Evolutionary conservation across 2,113 vertebrate species (phyloP).

Genomic region (Taurulus bubalis): DNA sequence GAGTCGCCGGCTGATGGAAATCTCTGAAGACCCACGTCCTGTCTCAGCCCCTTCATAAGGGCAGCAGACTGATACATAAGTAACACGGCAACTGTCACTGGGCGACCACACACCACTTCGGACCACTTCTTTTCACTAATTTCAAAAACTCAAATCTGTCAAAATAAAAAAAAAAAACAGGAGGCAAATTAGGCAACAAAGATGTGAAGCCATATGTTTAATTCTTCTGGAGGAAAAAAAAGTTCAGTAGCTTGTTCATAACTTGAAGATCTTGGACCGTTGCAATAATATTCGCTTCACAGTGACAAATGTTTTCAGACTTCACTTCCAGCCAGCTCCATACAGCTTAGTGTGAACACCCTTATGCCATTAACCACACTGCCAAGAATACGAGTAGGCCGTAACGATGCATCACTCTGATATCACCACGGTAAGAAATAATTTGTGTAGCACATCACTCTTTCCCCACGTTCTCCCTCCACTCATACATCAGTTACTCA

Average conservation of each 20-base stretch:
- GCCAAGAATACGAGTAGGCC: slow-evolving; percentile 53
- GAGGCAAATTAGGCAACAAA: slow-evolving; percentile 35
- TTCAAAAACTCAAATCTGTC: slow-evolving; percentile 56
- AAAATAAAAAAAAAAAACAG: slow-evolving; percentile 29
- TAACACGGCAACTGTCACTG: slow-evolving; percentile 80
- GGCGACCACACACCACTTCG: slow-evolving; percentile 75
- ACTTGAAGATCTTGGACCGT: not conserved
- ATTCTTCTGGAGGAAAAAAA: not conserved
- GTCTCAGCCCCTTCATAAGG: slow-evolving; percentile 72
- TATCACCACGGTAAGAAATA: slow-evolving; percentile 68
- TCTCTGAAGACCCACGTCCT: slow-evolving; percentile 71
- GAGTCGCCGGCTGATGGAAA: slow-evolving; percentile 81
- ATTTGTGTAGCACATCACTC: slow-evolving; percentile 14
- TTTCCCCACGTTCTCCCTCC: not conserved
- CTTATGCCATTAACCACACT: slow-evolving; percentile 43
- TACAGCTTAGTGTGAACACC: slow-evolving; percentile 9
- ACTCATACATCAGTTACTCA: slow-evolving; percentile 13
- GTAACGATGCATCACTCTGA: slow-evolving; percentile 43
- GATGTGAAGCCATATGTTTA: slow-evolving; percentile 44
- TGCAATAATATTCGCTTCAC: slow-evolving; percentile 7
- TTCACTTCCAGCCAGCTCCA: not conserved
- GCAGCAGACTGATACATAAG: slow-evolving; percentile 82
- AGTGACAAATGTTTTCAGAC: slow-evolving; percentile 16
- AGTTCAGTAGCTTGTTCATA: not conserved
- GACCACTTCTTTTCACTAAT: slow-evolving; percentile 54